phyloP scores from a whole-genome alignment of 1,140 invertebrate genomes.

The Rhagoletis pomonella region DNA sequence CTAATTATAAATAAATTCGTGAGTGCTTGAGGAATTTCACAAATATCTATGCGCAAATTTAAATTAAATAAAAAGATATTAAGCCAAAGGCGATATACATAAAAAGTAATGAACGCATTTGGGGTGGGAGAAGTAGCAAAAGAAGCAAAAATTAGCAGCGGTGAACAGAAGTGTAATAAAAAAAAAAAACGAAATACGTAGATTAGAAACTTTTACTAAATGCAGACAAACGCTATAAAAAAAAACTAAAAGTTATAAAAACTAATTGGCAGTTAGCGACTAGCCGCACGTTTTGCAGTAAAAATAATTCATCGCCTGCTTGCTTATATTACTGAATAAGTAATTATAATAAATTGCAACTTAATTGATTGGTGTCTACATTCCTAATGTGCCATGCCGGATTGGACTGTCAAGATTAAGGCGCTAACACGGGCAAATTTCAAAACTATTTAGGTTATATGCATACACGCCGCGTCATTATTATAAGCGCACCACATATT shows the following conservation, averaged over 20 bases:
- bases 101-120: background rate
- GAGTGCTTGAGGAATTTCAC: conserved; percentile 20
- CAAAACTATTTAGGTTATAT: no score
- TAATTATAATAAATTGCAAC: background rate
- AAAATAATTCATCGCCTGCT: no score
- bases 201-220: no score
- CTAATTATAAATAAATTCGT: conserved; percentile 15
- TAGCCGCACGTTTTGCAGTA: background rate
- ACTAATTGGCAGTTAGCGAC: background rate
- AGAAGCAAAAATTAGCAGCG: background rate
- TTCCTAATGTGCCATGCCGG: background rate
- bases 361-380: background rate
- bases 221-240: background rate
- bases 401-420: conserved; percentile 30
- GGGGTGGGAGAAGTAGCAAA: background rate
- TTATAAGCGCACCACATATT: no score
- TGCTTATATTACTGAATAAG: background rate
- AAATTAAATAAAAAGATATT: background rate
- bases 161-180: background rate
- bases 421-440: no score
- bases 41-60: background rate
- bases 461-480: no score
- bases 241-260: no score
- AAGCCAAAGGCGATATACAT: background rate
- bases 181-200: background rate